Evolutionary conservation across 2,113 vertebrate species (phyloP), one percentile per base, ranked within the genome.

Genomic region (Madoqua kirkii): DNA sequence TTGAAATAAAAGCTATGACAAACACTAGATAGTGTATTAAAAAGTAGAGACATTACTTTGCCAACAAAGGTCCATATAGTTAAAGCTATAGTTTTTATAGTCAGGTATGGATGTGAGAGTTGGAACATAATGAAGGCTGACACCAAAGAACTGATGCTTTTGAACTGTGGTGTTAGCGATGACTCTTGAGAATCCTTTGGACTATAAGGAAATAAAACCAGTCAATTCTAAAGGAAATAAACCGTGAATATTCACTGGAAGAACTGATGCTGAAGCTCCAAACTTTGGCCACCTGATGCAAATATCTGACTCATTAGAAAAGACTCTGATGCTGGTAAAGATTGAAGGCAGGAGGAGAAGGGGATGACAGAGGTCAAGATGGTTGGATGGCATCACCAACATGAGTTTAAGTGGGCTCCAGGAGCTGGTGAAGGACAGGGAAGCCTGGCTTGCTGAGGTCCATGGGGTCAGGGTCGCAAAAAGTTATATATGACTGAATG

Each of bases 381-480:
- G 4, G 2, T 71, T 67, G n/a, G 64, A 36, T 71, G 8, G 17
- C 4, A 0, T 36, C 64, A 36, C 9, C 64, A 71, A 36, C n/a
- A 71, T 71, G 17, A 36, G 64, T 71, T 71, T 71, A 36, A 71
- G n/a, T 36, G n/a, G 64, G 33, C 17, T 71, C n/a, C 64, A 71
- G n/a, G 17, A 71, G 64, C 33, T 71, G 8, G n/a, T 71, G n/a
- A 21, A 71, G 17, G 64, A 71, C n/a, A 11, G 19, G 64, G 9
- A 71, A 71, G 9, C n/a, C 64, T 71, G 64, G n/a, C 2, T 3
- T 71, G 64, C 64, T 71, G n/a, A 16, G 7, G n/a, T 71, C 64
- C 19, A 36, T 36, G 17, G 64, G 4, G n/a, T 36, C 0, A 0
- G 17, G 64, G 64, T 36, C 0, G 0, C n/a, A 71, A 36, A 71